Evolutionary conservation across 2,888 invertebrate genomes (phyloP).

Genomic region (Resseliella maxima): DNA sequence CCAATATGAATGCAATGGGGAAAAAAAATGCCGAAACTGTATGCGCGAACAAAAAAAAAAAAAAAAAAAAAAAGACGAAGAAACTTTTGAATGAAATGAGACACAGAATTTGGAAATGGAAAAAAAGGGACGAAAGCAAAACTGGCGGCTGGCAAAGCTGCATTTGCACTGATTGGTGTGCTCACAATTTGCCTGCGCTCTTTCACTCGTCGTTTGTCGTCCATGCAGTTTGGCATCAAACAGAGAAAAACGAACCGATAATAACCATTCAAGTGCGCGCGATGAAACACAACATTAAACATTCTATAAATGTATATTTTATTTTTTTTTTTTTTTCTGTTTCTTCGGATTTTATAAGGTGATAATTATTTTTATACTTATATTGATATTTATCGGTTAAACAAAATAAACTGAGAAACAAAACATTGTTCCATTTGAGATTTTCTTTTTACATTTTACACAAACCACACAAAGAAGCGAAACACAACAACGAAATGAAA

Average conservation of each 20-base stretch:
- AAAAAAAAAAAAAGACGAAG: neutral
- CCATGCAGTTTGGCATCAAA: slow-evolving; percentile 21
- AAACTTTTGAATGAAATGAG: neutral
- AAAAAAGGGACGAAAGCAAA: slow-evolving; percentile 7
- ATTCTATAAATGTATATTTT: slow-evolving; percentile 9
- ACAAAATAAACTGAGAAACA: neutral
- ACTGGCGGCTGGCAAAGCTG: neutral
- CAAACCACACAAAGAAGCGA: neutral
- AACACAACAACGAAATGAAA: neutral
- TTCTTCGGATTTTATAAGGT: slow-evolving; percentile 44
- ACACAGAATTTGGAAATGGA: neutral
- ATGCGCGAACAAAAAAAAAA: neutral
- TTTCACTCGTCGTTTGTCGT: neutral
- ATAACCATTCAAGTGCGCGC: slow-evolving; percentile 40
- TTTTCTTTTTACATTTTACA: too few relatives aligned
- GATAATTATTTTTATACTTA: slow-evolving; percentile 52
- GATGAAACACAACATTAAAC: slow-evolving; percentile 43
- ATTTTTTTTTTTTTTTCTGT: too few relatives aligned
- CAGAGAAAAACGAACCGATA: neutral
- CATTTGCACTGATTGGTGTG: slow-evolving; percentile 45
- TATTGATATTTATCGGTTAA: slow-evolving; percentile 53
- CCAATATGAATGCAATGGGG: neutral
- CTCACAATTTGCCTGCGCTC: neutral
- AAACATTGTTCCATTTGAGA: neutral
- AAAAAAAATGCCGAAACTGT: neutral